Percentiles rank a stretch among this genome's conserved stretches.
Evolutionary conservation across 2,888 invertebrate genomes (phyloP).

Genomic region (Dinocampus coccinellae): DNA sequence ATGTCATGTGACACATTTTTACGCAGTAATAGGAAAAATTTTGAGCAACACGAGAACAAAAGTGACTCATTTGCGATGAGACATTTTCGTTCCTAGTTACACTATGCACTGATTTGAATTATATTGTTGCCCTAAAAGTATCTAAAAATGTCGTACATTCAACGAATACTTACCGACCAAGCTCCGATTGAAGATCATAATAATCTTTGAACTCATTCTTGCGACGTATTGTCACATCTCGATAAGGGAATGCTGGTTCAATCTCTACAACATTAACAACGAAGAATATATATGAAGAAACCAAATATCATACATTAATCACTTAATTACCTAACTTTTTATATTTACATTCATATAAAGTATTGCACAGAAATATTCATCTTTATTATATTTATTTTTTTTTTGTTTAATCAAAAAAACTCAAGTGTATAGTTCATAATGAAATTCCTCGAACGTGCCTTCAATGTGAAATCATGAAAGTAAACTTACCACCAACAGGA

Average conservation of each 20-base stretch:
- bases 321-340: neutral
- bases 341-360: neutral
- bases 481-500: constrained; percentile 90
- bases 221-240: constrained; percentile 88
- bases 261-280: constrained; percentile 76
- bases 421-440: too few relatives aligned
- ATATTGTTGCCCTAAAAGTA: neutral
- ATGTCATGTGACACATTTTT: too few relatives aligned
- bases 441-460: neutral
- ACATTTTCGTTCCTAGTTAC: too few relatives aligned
- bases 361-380: too few relatives aligned
- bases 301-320: neutral
- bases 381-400: too few relatives aligned
- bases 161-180: constrained; percentile 84
- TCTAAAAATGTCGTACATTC: neutral
- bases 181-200: constrained; percentile 89
- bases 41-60: neutral
- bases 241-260: constrained; percentile 88
- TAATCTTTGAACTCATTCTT: constrained; percentile 88
- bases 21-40: neutral
- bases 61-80: too few relatives aligned
- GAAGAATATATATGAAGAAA: neutral
- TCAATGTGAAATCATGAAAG: too few relatives aligned
- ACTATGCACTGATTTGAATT: too few relatives aligned
- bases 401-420: neutral